These are phyloP conservation scores for Oxyruncus cristatus DNA, from an alignment of 2,113 vertebrate genomes.

Conservation along the genomic window DNA sequence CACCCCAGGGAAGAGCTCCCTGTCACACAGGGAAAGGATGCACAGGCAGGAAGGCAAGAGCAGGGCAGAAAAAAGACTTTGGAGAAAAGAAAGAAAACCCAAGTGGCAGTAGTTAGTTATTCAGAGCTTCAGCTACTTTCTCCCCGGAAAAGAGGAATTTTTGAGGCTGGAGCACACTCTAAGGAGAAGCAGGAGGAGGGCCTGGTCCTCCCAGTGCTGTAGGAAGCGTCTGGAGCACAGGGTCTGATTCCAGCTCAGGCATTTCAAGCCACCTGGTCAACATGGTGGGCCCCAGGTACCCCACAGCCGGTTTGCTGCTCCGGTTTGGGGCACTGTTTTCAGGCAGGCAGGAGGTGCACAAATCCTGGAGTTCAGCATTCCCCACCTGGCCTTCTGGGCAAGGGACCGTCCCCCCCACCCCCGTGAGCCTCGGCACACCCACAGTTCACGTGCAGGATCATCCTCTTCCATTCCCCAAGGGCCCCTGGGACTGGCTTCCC, in stretches of 20 bases:
- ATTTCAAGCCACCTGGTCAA: neutral
- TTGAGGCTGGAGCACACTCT: neutral
- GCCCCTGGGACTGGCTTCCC: too few relatives aligned
- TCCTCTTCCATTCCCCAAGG: neutral
- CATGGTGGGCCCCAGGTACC: neutral
- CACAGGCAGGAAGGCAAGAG: neutral
- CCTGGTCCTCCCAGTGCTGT: neutral
- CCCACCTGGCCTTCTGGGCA: neutral
- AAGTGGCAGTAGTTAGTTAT: neutral
- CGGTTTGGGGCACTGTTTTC: neutral
- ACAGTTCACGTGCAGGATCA: neutral
- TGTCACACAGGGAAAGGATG: accelerated
- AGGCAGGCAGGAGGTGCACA: neutral
- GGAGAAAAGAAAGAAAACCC: neutral
- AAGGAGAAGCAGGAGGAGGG: neutral
- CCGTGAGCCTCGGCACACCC: too few relatives aligned
- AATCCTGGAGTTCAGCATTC: neutral
- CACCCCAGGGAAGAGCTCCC: neutral
- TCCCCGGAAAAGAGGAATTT: neutral
- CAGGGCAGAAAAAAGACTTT: neutral
- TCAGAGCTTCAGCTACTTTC: neutral
- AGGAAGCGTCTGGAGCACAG: neutral
- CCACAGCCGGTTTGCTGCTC: neutral
- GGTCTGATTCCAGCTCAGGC: neutral
- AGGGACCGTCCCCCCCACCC: neutral